Percentiles rank a stretch among this genome's conserved stretches.
Evolutionary conservation across 2,113 vertebrate genomes (phyloP).

Genomic region (Aegotheles bennettii): DNA sequence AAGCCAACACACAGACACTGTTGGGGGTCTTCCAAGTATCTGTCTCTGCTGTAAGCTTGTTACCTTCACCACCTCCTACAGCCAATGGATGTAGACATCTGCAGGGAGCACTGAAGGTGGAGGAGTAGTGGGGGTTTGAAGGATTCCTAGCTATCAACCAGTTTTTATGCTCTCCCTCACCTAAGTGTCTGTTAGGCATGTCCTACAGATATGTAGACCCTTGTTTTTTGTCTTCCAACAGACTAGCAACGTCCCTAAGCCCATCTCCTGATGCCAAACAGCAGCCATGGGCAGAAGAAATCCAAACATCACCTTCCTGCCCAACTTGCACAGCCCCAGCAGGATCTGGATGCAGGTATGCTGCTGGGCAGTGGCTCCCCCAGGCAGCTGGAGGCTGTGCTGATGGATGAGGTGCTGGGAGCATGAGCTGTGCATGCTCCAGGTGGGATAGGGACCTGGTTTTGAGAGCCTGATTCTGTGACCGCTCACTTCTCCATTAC

Average conservation of each 20-base stretch:
- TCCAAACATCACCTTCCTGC: neutral
- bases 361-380: neutral
- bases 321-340: neutral
- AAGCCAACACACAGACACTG: neutral
- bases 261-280: neutral
- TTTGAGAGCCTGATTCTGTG: neutral
- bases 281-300: neutral
- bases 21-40: too few species aligned
- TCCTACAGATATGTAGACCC: neutral
- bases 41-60: neutral
- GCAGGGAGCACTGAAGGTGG: neutral
- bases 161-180: neutral
- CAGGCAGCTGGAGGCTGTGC: neutral
- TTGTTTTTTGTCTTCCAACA: neutral
- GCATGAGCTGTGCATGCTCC: rapidly evolving
- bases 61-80: neutral
- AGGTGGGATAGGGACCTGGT: neutral
- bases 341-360: neutral
- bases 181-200: neutral
- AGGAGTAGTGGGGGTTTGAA: neutral
- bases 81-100: rapidly evolving
- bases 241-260: neutral
- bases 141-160: neutral
- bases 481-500: neutral
- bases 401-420: neutral